Base-by-base conservation (phyloP, 2,888 invertebrate species). In the Bursaphelenchus okinawaensis region DNA sequence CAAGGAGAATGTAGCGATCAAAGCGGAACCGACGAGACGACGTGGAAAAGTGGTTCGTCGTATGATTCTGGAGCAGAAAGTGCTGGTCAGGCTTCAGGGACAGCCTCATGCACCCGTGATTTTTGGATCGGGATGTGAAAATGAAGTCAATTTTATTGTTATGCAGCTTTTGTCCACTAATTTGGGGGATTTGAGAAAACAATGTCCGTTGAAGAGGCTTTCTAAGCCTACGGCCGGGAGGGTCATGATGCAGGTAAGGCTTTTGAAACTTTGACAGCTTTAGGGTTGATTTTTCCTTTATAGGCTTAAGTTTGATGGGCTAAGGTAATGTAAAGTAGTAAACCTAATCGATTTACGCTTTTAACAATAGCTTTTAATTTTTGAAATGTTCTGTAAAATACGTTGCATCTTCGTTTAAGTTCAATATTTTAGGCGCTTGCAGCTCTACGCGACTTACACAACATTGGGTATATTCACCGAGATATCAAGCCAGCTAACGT, bases 401-500 rank as follows among this genome's bases (percentile, higher is more conserved):
- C n/a, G n/a, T n/a, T 19, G 19, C 19, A 55, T 55, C n/a, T 20
- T 3, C 2, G 3, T 20, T 58, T 20, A 8, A 16, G 19, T 20
- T 29, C 20, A 3, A 6, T n/a, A 57, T 65, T 68, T 19, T 55
- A 74, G 68, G 67, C 69, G 20, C 66, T 79, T 50, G 75, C 73
- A 7, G 78, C 72, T 24, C 63, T 79, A 8, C 71, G 76, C 7
- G 76, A 76, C 55, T 51, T 79, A 7, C 79, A 79, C 63, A 67
- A 70, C 16, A 61, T 66, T 28, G 75, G 76, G 22, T 79, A 67
- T 54, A 55, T 79, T 7, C 78, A 79, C 56, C 23, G 77, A 16
- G 77, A 77, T 59, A 67, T 77, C 58, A 77, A 77, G 61, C 78
- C 79, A 16, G 75, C 71, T 1, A 79, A 79, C 60, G 74, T 78